Evolutionary conservation across 1,140 invertebrate genomes (phyloP).

Genomic region (Melanaphis sacchari): DNA sequence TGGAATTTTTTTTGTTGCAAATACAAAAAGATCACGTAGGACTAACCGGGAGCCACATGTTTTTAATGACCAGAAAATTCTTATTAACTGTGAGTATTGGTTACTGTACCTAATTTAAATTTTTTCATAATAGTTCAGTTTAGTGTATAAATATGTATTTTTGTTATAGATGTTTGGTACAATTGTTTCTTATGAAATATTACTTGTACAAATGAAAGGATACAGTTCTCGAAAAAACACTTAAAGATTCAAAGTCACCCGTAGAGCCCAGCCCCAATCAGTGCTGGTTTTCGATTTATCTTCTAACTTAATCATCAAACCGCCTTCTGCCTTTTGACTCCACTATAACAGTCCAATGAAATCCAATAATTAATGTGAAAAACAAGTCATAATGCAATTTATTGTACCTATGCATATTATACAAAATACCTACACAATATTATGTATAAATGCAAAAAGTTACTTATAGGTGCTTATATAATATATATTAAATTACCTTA

Average conservation of each 20-base stretch:
- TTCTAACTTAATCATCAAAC: slow-evolving; percentile 34
- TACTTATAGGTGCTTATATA: neutral
- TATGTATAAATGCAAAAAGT: neutral
- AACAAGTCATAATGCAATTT: neutral
- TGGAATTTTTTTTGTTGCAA: slow-evolving; percentile 58
- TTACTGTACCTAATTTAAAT: neutral
- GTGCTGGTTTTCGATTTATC: slow-evolving; percentile 24
- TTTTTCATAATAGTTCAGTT: neutral
- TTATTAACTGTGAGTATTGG: slow-evolving; percentile 58
- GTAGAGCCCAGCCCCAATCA: slow-evolving; percentile 24
- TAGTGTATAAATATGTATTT: neutral
- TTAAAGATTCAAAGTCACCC: slow-evolving; percentile 11
- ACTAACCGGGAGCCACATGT: slow-evolving; percentile 59
- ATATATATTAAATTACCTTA: neutral
- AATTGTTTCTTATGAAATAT: slow-evolving; percentile 58
- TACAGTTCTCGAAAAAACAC: slow-evolving; percentile 39
- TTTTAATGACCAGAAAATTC: slow-evolving; percentile 59
- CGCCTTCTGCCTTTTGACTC: slow-evolving; percentile 9
- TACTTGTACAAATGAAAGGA: slow-evolving; percentile 58
- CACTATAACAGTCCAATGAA: neutral
- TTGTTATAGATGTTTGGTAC: slow-evolving; percentile 59
- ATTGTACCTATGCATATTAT: neutral
- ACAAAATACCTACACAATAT: neutral
- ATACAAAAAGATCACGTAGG: slow-evolving; percentile 51
- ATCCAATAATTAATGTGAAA: neutral